Evolutionary conservation across 2,113 vertebrate species (phyloP).

Genomic region (Syngnathus floridae): DNA sequence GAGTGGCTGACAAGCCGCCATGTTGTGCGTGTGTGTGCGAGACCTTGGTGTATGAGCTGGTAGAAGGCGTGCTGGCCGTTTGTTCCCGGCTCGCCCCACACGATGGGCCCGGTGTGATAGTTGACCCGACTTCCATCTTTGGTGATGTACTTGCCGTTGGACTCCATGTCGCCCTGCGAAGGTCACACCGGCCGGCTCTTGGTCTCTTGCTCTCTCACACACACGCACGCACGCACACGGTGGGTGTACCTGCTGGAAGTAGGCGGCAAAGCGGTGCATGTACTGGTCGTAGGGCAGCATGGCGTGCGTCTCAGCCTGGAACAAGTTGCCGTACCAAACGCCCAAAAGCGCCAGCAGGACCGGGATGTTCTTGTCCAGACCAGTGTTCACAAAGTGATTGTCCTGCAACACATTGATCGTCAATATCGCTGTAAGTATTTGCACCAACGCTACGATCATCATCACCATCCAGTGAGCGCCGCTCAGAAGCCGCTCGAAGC

Average conservation of each 20-base stretch:
- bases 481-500: conserved; percentile 86
- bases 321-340: conserved; percentile 91
- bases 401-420: conserved; percentile 65
- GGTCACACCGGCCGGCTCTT: neutral
- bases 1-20: no score
- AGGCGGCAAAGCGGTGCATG: conserved; percentile 91
- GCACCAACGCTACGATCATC: conserved; percentile 44
- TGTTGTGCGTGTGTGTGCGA: neutral
- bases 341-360: conserved; percentile 84
- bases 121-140: conserved; percentile 78
- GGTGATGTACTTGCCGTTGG: conserved; percentile 92
- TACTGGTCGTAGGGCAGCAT: conserved; percentile 94
- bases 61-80: conserved; percentile 98
- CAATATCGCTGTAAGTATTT: no score
- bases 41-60: conserved; percentile 97
- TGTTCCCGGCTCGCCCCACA: conserved; percentile 97
- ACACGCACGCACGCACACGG: no score
- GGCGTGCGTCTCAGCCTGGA: conserved; percentile 84
- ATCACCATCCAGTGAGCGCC: conserved; percentile 97
- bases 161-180: conserved; percentile 93
- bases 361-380: conserved; percentile 80
- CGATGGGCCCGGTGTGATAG: conserved; percentile 88
- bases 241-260: conserved; percentile 87
- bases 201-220: neutral
- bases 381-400: conserved; percentile 78